Evolutionary conservation across 1,140 invertebrate species (phyloP).

Genomic region (Leptinotarsa defecta): DNA sequence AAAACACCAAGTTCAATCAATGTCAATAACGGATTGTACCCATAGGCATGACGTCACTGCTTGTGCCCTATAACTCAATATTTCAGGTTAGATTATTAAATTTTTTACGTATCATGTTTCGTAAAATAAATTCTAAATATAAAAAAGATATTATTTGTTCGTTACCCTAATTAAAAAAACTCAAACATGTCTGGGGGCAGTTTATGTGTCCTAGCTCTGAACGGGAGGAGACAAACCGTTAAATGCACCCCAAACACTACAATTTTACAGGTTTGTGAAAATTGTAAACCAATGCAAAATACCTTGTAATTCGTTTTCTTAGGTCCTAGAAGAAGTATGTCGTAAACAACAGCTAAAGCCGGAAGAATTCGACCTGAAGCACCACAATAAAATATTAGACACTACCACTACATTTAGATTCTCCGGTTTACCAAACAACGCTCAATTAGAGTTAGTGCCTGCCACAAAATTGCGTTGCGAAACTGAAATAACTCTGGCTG

Average conservation of each 20-base stretch:
- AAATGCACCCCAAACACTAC: slow-evolving; percentile 72
- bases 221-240: slow-evolving; percentile 70
- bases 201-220: slow-evolving; percentile 67
- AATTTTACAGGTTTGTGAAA: slow-evolving; percentile 65
- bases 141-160: background rate
- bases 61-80: background rate
- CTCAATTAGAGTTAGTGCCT: slow-evolving; percentile 75
- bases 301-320: slow-evolving; percentile 44
- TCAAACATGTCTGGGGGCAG: slow-evolving; percentile 35
- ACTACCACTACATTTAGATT: slow-evolving; percentile 73
- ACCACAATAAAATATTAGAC: slow-evolving; percentile 76
- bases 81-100: background rate
- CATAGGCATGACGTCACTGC: too few species aligned
- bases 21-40: too few species aligned
- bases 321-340: slow-evolving; percentile 82
- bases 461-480: slow-evolving; percentile 64
- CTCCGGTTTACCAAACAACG: slow-evolving; percentile 82
- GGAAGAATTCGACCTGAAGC: slow-evolving; percentile 76
- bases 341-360: slow-evolving; percentile 72
- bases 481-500: slow-evolving; percentile 69
- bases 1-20: too few species aligned
- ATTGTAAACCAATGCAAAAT: background rate
- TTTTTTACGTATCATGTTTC: background rate
- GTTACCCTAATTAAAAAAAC: background rate
- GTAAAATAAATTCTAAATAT: slow-evolving; percentile 1